Base-by-base conservation (phyloP, 2,888 invertebrate species). In the Noctua janthina region DNA sequence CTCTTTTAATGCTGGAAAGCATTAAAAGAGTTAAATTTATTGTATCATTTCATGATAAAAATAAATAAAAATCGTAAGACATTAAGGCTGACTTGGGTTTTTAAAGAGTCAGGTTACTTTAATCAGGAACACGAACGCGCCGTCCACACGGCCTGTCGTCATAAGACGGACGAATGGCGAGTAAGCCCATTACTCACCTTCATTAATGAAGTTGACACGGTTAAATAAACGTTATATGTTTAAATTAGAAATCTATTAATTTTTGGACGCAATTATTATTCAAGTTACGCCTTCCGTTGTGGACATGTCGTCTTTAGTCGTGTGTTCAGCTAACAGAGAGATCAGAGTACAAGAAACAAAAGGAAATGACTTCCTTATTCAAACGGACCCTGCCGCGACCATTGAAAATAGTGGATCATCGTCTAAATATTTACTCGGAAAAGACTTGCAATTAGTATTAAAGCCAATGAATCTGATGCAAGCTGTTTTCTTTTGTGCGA, bases 221-320 rank as follows among this genome's bases (percentile, higher is more conserved):
- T 29, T 29, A 62, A 62, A 66, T 20, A 39, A 20, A 20, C 5
- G 23, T 23, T 13, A 23, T 4, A 67, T 43, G 6, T 43, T 43
- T 11, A 23, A 11, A 43, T 67, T 13, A 43, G 23, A 66, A 67
- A 67, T 6, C 35, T 67, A 67, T 23, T 23, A 43, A 43, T 43
- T 23, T 13, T 43, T 23, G 8, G 10, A 8, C 35, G 35, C 8
- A 23, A 13, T 23, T 13, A 43, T 43, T 23, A 23, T 13, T 43
- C 6, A 67, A 23, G 23, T 4, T 67, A n/a, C 1, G 20, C 4
- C 23, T 17, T n/a, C 17, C 4, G 4, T 8, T 59, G 46, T 23
- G 29, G 35, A n/a, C 23, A 76, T 74, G 59, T 49, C 59, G n/a
- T 49, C 76, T 74, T 43, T 11, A 15, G 17, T 64, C 51, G n/a